Percentiles rank a stretch among this genome's conserved stretches.
These are phyloP conservation scores for Patella vulgata DNA, from an alignment of 1,140 invertebrate species.

Conservation along the genomic window DNA sequence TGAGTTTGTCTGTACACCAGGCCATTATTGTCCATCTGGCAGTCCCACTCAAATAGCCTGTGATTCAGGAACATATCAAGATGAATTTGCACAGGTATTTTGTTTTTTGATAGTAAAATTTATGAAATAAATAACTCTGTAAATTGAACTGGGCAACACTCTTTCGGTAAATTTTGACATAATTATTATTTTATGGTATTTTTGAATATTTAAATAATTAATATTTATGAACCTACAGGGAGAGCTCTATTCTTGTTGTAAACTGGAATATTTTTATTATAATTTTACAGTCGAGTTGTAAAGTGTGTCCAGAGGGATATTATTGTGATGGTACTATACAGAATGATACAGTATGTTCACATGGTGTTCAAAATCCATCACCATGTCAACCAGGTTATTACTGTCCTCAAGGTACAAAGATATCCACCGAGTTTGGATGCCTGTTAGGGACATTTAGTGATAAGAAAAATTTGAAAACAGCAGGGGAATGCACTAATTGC, in stretches of 20 bases:
- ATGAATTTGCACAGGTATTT: conserved; percentile 55
- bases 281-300: conserved; percentile 48
- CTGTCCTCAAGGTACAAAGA: conserved; percentile 53
- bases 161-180: too few relatives aligned
- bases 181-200: too few relatives aligned
- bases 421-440: conserved; percentile 50
- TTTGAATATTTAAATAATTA: too few relatives aligned
- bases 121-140: too few relatives aligned
- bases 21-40: conserved; percentile 55
- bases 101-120: background rate
- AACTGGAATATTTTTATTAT: background rate
- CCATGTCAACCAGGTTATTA: conserved; percentile 53
- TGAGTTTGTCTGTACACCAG: conserved; percentile 52
- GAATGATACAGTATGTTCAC: conserved; percentile 53
- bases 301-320: conserved; percentile 51
- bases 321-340: conserved; percentile 61
- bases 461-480: conserved; percentile 31
- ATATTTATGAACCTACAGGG: too few relatives aligned
- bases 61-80: conserved; percentile 55
- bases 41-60: conserved; percentile 44
- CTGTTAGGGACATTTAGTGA: conserved; percentile 54
- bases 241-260: too few relatives aligned
- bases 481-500: conserved; percentile 49
- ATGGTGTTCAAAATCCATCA: conserved; percentile 58
- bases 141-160: too few relatives aligned